phyloP scores from a whole-genome alignment of 2,797 vertebrate genomes.

The Phoebastria nigripes region DNA sequence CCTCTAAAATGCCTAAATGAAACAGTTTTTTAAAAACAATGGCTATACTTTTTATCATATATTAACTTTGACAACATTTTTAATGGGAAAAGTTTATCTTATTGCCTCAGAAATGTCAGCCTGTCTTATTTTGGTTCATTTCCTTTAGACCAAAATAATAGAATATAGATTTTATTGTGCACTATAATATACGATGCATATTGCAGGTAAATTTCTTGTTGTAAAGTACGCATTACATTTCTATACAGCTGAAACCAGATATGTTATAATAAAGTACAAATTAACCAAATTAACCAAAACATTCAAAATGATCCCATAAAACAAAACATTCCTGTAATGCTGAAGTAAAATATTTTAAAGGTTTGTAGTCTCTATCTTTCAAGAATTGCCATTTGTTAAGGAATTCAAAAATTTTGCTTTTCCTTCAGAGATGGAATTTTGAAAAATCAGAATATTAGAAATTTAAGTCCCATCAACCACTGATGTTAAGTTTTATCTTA shows the following conservation, averaged over 20 bases:
- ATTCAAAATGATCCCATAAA: neutral
- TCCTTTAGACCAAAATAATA: neutral
- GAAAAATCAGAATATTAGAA: neutral
- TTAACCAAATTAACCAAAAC: neutral
- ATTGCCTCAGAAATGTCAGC: neutral
- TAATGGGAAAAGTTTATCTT: neutral
- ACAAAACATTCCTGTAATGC: neutral
- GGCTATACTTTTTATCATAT: neutral
- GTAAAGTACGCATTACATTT: neutral
- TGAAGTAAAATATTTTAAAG: neutral
- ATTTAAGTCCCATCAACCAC: neutral
- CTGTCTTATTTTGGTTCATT: neutral
- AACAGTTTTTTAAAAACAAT: neutral
- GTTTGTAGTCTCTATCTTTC: neutral
- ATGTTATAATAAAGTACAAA: neutral
- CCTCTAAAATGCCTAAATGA: neutral
- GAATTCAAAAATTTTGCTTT: neutral
- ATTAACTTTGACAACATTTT: neutral
- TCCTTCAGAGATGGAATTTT: neutral
- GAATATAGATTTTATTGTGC: neutral
- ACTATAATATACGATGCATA: neutral
- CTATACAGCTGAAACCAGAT: neutral
- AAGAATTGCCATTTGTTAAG: neutral
- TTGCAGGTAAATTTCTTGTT: neutral
- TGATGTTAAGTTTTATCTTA: neutral